phyloP scores from a whole-genome alignment of 2,888 invertebrate genomes.

The Heliconius ismenius region DNA sequence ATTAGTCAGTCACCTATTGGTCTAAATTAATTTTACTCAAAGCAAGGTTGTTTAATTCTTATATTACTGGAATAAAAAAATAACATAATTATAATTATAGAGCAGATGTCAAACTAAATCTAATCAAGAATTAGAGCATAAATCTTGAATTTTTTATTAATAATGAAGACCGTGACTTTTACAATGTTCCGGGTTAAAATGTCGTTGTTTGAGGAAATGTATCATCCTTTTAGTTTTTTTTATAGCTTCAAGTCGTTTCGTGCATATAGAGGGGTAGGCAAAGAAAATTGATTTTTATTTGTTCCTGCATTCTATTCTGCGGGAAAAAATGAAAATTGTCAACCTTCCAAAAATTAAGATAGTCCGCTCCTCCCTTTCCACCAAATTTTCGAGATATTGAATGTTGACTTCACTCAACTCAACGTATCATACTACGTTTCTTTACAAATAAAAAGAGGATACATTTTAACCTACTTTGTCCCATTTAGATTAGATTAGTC shows the following conservation, averaged over 20 bases:
- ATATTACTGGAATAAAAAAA: neutral
- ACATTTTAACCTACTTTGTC: neutral
- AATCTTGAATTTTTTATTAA: conserved; percentile 7
- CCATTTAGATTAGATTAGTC: neutral
- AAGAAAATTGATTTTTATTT: neutral
- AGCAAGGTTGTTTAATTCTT: neutral
- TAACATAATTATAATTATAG: neutral
- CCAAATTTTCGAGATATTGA: too few species aligned
- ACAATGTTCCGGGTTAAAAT: conserved; percentile 24
- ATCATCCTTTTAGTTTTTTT: neutral
- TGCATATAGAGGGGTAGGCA: neutral
- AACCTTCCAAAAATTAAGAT: too few species aligned
- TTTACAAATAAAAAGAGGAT: neutral
- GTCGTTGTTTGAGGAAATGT: neutral
- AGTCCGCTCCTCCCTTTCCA: too few species aligned
- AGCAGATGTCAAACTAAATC: conserved; percentile 3
- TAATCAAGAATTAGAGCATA: conserved; percentile 3
- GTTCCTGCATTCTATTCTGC: too few species aligned
- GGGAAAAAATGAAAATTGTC: too few species aligned
- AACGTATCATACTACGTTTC: neutral
- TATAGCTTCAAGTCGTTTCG: neutral
- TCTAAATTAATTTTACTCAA: neutral
- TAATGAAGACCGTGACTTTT: conserved; percentile 31
- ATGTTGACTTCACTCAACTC: too few species aligned
- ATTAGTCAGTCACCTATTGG: neutral